Evolutionary conservation across 2,888 invertebrate genomes (phyloP), one percentile per base, ranked within the genome.

Genomic region (Drosophila eohydei): DNA sequence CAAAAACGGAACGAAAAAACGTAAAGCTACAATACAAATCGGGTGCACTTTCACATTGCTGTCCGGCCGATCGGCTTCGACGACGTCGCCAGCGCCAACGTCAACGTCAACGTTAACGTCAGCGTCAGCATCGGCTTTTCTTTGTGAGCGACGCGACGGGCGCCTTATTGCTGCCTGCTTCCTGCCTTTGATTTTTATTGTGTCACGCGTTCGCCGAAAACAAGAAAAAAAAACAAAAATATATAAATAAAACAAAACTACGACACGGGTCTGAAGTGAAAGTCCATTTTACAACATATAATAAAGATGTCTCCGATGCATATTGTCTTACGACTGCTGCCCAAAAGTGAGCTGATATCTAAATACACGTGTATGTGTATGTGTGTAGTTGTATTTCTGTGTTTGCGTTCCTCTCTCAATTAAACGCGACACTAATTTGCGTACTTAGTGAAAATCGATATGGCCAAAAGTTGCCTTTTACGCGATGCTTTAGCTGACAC

Each of bases 381-480:
- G n/a, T 67, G 65, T 52, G 41, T 38, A 44, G 36, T 36, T 78
- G 66, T 54, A 32, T 48, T 38, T 43, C 36, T 64, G 57, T 63
- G 43, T 44, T 62, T 62, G 59, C 71, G 38, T 60, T 68, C 38
- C 63, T 77, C 81, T 78, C 69, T 64, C 83, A 83, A 88, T 83
- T 83, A 81, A 76, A 71, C 67, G 50, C 65, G 69, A 65, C 69
- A 88, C 76, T 68, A 77, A 76, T 71, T 88, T 76, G 65, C 68
- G 66, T 74, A 77, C 72, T 80, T 82, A 86, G 83, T 74, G 83
- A 88, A 88, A 83, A 83, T 83, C 83, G 88, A 83, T 83, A 83
- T 56, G 73, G 50, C 59, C 46, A 54, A 62, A 78, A 46, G 46
- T 68, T 65, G 64, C 44, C 56, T 55, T 65, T 51, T 60, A 50